Percentiles rank a stretch among this genome's conserved stretches.
phyloP scores from a whole-genome alignment of 2,113 vertebrate species.

The Pelecanus crispus region DNA sequence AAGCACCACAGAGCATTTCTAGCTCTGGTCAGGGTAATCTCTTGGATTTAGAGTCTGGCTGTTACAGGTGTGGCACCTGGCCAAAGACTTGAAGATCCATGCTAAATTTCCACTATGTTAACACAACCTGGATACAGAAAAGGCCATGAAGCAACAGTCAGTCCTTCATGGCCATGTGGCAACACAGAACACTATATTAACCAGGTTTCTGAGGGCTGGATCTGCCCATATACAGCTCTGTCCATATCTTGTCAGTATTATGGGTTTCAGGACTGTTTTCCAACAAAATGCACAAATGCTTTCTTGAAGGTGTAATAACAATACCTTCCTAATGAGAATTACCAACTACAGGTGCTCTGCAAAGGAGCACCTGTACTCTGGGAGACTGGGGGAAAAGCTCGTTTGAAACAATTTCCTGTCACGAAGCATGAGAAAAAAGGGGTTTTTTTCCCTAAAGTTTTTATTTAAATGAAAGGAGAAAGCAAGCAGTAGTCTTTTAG shows the following conservation, averaged over 20 bases:
- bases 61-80: neutral
- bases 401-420: neutral
- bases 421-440: neutral
- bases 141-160: neutral
- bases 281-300: neutral
- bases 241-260: neutral
- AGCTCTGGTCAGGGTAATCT: neutral
- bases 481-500: neutral
- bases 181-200: neutral
- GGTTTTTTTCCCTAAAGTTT: neutral
- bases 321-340: neutral
- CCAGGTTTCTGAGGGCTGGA: neutral
- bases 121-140: neutral
- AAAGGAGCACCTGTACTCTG: neutral
- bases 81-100: neutral
- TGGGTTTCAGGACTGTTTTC: neutral
- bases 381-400: neutral
- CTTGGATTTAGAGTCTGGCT: neutral
- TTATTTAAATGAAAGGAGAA: neutral
- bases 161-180: neutral
- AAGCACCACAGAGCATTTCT: neutral
- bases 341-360: neutral
- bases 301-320: neutral
- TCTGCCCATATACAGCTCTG: neutral
- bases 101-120: neutral